phyloP scores from a whole-genome alignment of 2,797 vertebrate species.

The Vireo griseus region DNA sequence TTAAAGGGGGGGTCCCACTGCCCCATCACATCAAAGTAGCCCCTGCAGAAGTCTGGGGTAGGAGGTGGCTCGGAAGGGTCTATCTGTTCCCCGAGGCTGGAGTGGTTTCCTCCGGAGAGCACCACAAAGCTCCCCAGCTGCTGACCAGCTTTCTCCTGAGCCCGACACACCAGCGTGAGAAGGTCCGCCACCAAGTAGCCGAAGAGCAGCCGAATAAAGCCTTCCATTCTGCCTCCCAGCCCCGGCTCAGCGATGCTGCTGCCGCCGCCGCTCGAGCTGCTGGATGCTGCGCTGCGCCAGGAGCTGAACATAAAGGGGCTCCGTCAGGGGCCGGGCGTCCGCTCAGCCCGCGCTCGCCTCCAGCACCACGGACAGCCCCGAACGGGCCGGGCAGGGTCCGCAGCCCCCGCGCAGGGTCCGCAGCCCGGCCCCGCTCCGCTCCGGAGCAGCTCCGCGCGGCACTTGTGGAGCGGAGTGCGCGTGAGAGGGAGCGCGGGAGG shows the following conservation, averaged over 20 bases:
- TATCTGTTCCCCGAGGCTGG: constrained; percentile 80
- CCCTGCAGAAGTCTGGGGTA: constrained; percentile 87
- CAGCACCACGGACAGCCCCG: constrained; percentile 53
- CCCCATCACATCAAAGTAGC: constrained; percentile 98
- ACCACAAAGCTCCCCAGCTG: constrained; percentile 88
- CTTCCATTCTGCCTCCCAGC: constrained; percentile 73
- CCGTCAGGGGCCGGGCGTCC: constrained; percentile 44
- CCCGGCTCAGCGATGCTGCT: constrained; percentile 55
- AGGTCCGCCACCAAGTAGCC: constrained; percentile 93
- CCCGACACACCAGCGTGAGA: constrained; percentile 89
- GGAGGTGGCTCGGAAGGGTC: constrained; percentile 86
- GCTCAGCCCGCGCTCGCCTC: constrained; percentile 53
- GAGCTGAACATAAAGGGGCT: constrained; percentile 73
- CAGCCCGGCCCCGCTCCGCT: not conserved
- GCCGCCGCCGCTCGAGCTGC: constrained; percentile 56
- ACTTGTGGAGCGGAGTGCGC: constrained; percentile 72
- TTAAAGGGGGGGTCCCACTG: constrained; percentile 96
- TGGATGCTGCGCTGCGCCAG: constrained; percentile 69
- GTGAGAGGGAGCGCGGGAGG: not conserved
- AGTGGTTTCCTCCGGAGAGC: constrained; percentile 90
- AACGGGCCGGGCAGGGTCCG: not conserved
- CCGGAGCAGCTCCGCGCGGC: constrained; percentile 43
- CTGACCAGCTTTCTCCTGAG: constrained; percentile 90
- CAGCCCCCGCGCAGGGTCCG: not conserved
- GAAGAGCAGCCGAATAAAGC: constrained; percentile 75